Evolutionary conservation across 2,797 vertebrate species (phyloP), one percentile per base, ranked within the genome.

Genomic region (Adrianichthys oophorus): DNA sequence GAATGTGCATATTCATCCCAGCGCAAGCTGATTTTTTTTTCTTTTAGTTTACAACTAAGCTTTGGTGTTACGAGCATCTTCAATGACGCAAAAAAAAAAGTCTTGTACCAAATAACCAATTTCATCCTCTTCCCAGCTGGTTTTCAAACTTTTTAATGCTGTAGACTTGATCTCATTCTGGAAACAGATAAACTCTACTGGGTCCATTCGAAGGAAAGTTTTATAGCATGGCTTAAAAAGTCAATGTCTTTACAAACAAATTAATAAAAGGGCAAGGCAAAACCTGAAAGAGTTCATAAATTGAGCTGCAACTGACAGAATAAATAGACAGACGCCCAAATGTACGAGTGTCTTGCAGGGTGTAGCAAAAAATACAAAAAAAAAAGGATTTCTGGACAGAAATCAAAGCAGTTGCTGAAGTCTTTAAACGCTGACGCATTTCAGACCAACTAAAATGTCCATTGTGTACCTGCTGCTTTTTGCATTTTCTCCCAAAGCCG

Each of bases 391-490:
- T 75, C 77, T 69, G 74, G 74, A 76, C 60, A 18, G 54, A 72
- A 80, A 84, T 85, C 81, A 85, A 86, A 85, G 79, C 1, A 43
- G 65, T 68, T 56, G 53, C 68, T 76, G 68, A 62, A 72, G 67
- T 68, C 69, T 80, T 69, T 72, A 61, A 73, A 80, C 67, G 69
- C 72, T 80, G 76, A 78, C 57, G 65, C 74, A 80, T 83, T 83
- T 84, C 79, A 70, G 53, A 64, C 80, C 60, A 43, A 74, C 78
- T 78, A 76, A 78, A 65, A 76, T 74, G 74, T 84, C 79, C 69
- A 83, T 85, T 89, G 81, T 87, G 73, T 83, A 86, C 82, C 83
- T 90, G 86, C 88, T 91, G 87, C 78, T 89, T 90, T 92, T 85
- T 85, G 62, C 84, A 90, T 90, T 87, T 78, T 63, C 82, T 80